A percentile compares a stretch with the other conserved stretches of the same genome.
Conservation (phyloP, 2,113 vertebrate genomes). For the Miniopterus natalensis region DNA sequence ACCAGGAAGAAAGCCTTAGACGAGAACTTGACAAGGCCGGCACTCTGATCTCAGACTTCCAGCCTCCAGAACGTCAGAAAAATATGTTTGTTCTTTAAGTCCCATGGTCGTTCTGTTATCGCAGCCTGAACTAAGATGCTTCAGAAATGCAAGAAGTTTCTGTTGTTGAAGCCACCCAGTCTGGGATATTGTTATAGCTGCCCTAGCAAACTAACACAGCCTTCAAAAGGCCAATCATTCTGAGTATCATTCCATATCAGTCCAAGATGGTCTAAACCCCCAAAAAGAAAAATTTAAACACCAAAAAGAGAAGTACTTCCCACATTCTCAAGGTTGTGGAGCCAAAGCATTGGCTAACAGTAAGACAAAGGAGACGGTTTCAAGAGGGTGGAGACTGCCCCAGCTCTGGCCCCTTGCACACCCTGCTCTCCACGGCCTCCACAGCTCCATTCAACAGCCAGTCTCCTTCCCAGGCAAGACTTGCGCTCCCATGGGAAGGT, state of each 20-base stretch:
- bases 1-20: neutral
- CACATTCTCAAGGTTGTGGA: rapidly evolving
- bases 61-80: neutral
- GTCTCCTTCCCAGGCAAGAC: neutral
- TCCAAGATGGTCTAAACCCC: neutral
- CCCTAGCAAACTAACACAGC: neutral
- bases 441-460: neutral
- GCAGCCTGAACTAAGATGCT: neutral
- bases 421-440: neutral
- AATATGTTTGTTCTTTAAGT: neutral
- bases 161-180: neutral
- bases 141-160: neutral
- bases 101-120: neutral
- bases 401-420: neutral
- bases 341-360: too few species aligned
- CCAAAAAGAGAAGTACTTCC: neutral
- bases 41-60: too few species aligned
- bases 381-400: too few species aligned
- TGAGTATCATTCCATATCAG: neutral
- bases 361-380: neutral
- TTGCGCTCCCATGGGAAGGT: neutral
- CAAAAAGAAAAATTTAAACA: neutral
- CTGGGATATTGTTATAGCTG: neutral
- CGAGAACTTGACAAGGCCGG: rapidly evolving
- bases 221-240: neutral